Evolutionary conservation across 2,113 vertebrate genomes (phyloP), one percentile per base, ranked within the genome.

Genomic region (Platanista minor): DNA sequence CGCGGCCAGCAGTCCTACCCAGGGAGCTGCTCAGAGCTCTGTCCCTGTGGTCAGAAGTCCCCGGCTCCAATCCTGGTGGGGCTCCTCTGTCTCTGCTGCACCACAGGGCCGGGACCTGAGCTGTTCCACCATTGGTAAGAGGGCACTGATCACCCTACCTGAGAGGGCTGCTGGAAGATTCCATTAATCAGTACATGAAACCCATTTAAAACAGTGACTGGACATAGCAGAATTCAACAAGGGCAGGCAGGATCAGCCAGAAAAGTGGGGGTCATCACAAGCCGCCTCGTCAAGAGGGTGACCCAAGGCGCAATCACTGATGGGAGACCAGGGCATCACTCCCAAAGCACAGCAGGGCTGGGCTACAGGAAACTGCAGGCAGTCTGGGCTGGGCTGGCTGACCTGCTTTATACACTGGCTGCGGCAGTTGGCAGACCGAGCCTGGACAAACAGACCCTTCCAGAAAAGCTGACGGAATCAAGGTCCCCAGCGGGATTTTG

Each of bases 381-480:
- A 4, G 33, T 25, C 18, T 12, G 25, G 39, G 46, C 46, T 27
- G 29, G 59, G 46, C 46, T 27, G 29, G 59, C 23, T 7, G 83
- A 43, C 39, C 9, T 54, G 5, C 1, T 54, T 31, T 33, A 12
- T 20, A 8, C 8, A 41, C 41, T 2, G 33, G 2, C 11, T 2
- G 0, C 0, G 11, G 92, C 2, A 1, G 0, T 0, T 2, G 33
- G 25, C 12, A 67, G 3, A 75, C 5, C 0, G 0, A 31, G 33
- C 67, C 77, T 31, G 2, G 3, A 27, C 0, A 36, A 49, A 54
- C 0, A 1, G 8, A 6, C 23, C 43, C 23, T 18, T 21, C n/a
- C 5, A 41, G 29, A 39, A 18, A 66, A 59, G 77, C 23, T 31
- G n/a, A 31, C 0, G 6, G 49, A 36, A 27, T 0, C 8, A 10